phyloP scores from a whole-genome alignment of 2,888 invertebrate genomes.

The Lochmaea capreae region DNA sequence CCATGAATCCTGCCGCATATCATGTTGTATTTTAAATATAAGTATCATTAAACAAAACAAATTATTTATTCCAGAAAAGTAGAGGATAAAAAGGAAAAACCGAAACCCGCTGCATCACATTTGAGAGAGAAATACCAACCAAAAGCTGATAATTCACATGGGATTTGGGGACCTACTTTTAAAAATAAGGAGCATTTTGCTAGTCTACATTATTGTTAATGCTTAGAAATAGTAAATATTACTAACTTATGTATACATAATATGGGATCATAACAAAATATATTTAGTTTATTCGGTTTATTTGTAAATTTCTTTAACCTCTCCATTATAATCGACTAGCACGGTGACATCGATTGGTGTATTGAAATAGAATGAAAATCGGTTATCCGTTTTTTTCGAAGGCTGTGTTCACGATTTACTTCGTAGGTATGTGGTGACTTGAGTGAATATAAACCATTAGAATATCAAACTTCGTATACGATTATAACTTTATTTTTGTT shows the following conservation, averaged over 20 bases:
- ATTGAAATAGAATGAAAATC: no score
- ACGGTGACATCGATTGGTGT: no score
- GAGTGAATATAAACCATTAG: no score
- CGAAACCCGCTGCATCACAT: constrained; percentile 7
- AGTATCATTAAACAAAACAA: constrained; percentile 12
- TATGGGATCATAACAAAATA: constrained; percentile 3
- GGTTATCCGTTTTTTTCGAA: no score
- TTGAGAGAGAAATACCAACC: constrained; percentile 45
- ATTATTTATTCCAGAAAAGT: constrained; percentile 57
- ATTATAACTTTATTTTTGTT: no score
- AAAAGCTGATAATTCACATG: constrained; percentile 63
- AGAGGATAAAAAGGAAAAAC: constrained; percentile 59
- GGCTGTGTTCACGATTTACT: no score
- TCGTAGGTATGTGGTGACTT: no score
- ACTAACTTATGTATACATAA: constrained; percentile 7
- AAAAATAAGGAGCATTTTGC: constrained; percentile 80
- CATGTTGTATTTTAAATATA: not conserved
- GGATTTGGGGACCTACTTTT: constrained; percentile 79
- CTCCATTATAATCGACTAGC: no score
- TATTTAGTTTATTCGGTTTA: constrained; percentile 4
- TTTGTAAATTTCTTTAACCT: not conserved
- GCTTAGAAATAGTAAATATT: constrained; percentile 16
- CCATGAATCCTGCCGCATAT: not conserved
- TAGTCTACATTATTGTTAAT: constrained; percentile 74
- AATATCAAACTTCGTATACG: no score